phyloP scores from a whole-genome alignment of 1,140 invertebrate genomes.

The Chironomus striatipennis region DNA sequence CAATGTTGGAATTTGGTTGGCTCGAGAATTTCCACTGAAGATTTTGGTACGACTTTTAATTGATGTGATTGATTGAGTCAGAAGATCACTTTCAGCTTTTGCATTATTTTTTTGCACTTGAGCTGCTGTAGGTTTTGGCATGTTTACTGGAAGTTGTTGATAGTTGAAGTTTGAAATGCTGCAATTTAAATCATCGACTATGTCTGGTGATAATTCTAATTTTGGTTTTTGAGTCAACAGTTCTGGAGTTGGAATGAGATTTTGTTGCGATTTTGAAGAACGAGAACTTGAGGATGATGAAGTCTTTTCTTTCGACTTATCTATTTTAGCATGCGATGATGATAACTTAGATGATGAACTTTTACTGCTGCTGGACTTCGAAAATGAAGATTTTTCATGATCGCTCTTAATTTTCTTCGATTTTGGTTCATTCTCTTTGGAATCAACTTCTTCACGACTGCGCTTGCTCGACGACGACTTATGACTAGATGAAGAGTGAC shows the following conservation, averaged over 20 bases:
- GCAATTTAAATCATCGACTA: slow-evolving; percentile 41
- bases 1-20: slow-evolving; percentile 55
- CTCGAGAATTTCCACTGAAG: slow-evolving; percentile 64
- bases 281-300: background rate
- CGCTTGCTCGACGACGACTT: background rate
- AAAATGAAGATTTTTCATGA: too few relatives aligned
- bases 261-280: background rate
- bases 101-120: slow-evolving; percentile 28
- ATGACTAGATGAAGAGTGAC: background rate
- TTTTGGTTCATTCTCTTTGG: slow-evolving; percentile 39
- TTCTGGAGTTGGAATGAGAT: slow-evolving; percentile 34
- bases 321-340: slow-evolving; percentile 27
- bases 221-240: slow-evolving; percentile 51
- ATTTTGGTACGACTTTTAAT: slow-evolving; percentile 80
- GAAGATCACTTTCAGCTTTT: slow-evolving; percentile 52
- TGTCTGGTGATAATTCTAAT: slow-evolving; percentile 50
- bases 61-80: slow-evolving; percentile 59
- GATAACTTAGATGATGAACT: slow-evolving; percentile 30
- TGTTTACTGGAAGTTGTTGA: slow-evolving; percentile 52
- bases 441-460: slow-evolving; percentile 33
- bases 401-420: background rate
- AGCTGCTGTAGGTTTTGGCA: slow-evolving; percentile 37
- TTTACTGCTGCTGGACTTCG: background rate
- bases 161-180: slow-evolving; percentile 57
- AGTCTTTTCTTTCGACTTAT: background rate